Percentiles rank a stretch among this genome's conserved stretches.
phyloP scores from a whole-genome alignment of 2,888 invertebrate species.

The Meliscaeva auricollis region DNA sequence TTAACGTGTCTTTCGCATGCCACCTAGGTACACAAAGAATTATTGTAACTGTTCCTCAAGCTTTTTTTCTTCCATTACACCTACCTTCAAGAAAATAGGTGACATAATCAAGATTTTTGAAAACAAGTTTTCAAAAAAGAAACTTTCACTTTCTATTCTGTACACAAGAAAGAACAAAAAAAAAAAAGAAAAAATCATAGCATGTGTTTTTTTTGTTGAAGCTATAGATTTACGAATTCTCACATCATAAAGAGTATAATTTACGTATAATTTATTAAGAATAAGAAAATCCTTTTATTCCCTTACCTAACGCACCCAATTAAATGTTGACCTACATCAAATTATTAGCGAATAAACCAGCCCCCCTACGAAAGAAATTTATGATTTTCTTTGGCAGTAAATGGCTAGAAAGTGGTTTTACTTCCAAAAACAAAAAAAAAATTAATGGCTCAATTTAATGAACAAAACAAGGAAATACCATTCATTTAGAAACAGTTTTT shows the following conservation, averaged over 20 bases:
- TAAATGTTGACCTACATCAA: constrained; percentile 30
- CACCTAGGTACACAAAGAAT: background rate
- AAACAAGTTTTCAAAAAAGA: background rate
- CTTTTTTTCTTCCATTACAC: background rate
- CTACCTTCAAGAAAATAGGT: background rate
- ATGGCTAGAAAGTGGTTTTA: background rate
- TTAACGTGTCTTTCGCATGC: background rate
- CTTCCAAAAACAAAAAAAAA: background rate
- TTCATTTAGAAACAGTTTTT: too few species aligned
- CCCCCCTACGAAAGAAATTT: background rate
- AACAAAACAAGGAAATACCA: background rate
- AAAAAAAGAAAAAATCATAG: too few species aligned
- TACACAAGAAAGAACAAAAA: too few species aligned
- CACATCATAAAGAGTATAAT: background rate
- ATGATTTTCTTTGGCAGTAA: background rate
- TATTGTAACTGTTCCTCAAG: background rate
- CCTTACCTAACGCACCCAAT: constrained; percentile 17
- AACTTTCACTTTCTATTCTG: background rate
- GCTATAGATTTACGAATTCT: background rate
- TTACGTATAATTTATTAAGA: constrained; percentile 2
- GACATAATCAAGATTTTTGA: background rate
- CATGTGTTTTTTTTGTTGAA: too few species aligned
- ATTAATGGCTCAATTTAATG: constrained; percentile 20
- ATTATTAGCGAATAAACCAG: constrained; percentile 9
- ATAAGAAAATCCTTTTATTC: constrained; percentile 4